Base-by-base conservation (phyloP, 2,797 vertebrate species). In the Anguilla marmorata region DNA sequence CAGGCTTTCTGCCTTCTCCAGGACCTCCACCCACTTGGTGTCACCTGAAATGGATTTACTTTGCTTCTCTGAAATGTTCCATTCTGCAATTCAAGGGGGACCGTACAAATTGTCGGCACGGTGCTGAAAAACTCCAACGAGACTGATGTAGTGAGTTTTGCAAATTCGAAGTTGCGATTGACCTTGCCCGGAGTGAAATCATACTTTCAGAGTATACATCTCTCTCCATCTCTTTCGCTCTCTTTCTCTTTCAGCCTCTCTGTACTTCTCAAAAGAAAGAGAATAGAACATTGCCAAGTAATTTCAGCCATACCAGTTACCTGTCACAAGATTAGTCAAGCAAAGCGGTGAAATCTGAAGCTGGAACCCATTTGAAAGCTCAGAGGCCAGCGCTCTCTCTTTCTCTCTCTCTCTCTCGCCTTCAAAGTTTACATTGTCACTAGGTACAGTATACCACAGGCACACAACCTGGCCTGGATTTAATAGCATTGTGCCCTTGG, bases 101-200 rank as follows among this genome's bases (percentile, higher is more conserved):
- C 89, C 82, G 85, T 89, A 87, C 85, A 87, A 24, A 91, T 88
- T 88, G 89, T 84, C 89, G 83, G 85, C 84, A 85, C 86, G 86
- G 86, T 85, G 85, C 88, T 76, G 58, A 86, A 69, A 86, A 86
- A 69, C 37, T 84, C 85, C 88, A 86, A 88, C 88, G 72, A 86
- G 54, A 84, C 88, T 89, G 88, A 79, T 84, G 86, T 74, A 66
- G 79, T 76, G 87, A 72, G 63, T 89, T 84, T 89, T 86, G 76
- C 85, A 86, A 88, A 88, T 88, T 58, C 87, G 86, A 88, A 90
- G 89, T 87, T 90, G 90, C 86, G 56, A 88, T 86, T 89, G 90
- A 89, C 89, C 54, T 85, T 60, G 33, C 84, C 85, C 87, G 3
- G 60, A 87, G 80, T 86, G 89, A 58, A 86, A 85, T 89, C 83